Conservation (phyloP, 2,113 vertebrate species). For the Mirounga angustirostris region DNA sequence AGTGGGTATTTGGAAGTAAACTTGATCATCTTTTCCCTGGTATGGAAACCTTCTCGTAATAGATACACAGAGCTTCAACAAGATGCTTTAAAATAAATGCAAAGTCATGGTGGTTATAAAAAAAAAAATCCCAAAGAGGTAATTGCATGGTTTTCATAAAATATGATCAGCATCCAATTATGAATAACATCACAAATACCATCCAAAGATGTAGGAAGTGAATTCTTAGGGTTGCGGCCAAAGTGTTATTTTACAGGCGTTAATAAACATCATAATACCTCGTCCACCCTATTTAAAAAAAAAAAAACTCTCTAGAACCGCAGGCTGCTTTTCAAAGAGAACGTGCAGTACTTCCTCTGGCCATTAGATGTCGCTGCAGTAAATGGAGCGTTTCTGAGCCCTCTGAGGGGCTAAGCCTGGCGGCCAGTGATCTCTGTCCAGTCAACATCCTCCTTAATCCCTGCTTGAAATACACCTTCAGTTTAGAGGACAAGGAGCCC, state of each 20-base stretch:
- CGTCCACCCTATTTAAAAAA: not conserved
- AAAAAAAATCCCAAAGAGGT: not conserved
- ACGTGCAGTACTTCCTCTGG: conserved; percentile 19
- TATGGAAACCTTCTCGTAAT: not conserved
- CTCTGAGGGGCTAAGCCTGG: not conserved
- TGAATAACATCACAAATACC: conserved; percentile 50
- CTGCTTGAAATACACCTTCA: not conserved
- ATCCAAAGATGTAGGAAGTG: conserved; percentile 14
- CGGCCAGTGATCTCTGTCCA: not conserved
- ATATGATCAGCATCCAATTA: conserved; percentile 49
- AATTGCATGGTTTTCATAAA: conserved; percentile 53
- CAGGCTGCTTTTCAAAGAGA: conserved; percentile 35
- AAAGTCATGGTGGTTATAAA: conserved; percentile 34
- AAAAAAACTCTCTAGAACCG: not conserved
- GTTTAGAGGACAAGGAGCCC: not conserved
- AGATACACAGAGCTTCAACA: conserved; percentile 29
- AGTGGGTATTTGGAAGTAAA: not conserved
- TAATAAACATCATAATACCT: conserved; percentile 48
- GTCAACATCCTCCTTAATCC: conserved; percentile 16
- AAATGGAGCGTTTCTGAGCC: not conserved
- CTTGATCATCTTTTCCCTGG: not conserved
- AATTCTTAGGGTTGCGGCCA: conserved; percentile 21
- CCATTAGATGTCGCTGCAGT: conserved; percentile 77
- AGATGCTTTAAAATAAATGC: conserved; percentile 49
- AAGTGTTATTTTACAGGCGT: conserved; percentile 26